Conservation (phyloP, 1,140 invertebrate genomes). For the Portunus trituberculatus region DNA sequence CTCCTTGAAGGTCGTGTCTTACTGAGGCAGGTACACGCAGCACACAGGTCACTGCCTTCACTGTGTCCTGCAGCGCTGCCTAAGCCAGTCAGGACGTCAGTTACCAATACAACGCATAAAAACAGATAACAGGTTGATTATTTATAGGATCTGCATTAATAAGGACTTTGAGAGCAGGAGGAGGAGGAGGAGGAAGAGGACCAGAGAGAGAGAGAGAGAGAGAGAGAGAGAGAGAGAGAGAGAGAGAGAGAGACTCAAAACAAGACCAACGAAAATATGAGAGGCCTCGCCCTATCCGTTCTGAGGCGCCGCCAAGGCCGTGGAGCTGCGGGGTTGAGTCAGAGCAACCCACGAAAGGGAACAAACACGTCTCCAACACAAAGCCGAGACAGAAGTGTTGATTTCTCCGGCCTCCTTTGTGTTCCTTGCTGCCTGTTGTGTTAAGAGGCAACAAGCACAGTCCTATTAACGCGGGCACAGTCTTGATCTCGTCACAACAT, state of each 20-base stretch:
- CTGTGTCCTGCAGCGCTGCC: background rate
- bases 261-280: background rate
- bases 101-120: background rate
- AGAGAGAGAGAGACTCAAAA: background rate
- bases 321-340: too few species aligned
- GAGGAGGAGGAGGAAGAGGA: background rate
- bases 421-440: too few species aligned
- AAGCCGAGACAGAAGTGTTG: too few species aligned
- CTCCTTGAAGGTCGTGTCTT: background rate
- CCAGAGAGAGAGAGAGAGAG: background rate
- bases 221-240: background rate
- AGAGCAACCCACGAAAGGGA: too few species aligned
- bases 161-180: background rate
- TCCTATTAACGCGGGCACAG: too few species aligned
- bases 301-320: too few species aligned
- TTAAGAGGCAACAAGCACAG: too few species aligned
- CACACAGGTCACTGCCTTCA: background rate
- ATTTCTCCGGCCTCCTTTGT: too few species aligned
- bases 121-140: background rate
- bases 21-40: background rate
- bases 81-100: background rate
- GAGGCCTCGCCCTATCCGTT: background rate
- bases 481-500: too few species aligned
- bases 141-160: background rate
- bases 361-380: too few species aligned